phyloP scores from a whole-genome alignment of 1,140 invertebrate species.

The Sesamia nonagrioides region DNA sequence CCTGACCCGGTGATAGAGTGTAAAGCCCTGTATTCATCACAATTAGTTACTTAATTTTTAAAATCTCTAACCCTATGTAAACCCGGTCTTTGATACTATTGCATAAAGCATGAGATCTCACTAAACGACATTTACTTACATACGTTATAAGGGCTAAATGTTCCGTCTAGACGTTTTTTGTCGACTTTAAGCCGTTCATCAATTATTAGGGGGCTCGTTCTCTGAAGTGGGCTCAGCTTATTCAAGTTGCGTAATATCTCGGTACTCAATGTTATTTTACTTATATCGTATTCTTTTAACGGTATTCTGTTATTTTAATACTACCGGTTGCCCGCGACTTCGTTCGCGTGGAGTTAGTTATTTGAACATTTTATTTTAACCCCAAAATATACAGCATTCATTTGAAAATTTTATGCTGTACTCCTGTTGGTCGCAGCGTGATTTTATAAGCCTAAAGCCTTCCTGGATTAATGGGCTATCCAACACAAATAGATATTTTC shows the following conservation, averaged over 20 bases:
- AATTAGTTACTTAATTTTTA: too few species aligned
- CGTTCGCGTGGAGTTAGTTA: too few species aligned
- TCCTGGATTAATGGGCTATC: too few species aligned
- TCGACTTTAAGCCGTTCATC: not conserved
- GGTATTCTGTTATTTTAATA: not conserved
- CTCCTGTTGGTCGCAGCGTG: too few species aligned
- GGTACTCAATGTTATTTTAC: not conserved
- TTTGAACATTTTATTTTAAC: too few species aligned
- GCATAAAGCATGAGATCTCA: not conserved
- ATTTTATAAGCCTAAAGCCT: too few species aligned
- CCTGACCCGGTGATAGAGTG: too few species aligned
- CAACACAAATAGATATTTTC: too few species aligned
- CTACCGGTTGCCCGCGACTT: too few species aligned
- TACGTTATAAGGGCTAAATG: constrained; percentile 2
- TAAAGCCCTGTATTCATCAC: too few species aligned
- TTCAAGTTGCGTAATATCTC: not conserved
- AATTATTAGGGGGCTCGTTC: not conserved
- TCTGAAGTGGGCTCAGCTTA: not conserved
- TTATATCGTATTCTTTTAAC: not conserved
- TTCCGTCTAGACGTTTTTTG: constrained; percentile 17
- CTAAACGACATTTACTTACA: constrained; percentile 9
- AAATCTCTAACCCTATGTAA: not conserved
- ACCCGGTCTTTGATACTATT: not conserved
- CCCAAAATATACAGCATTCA: too few species aligned
- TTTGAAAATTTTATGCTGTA: too few species aligned